Evolutionary conservation across 2,888 invertebrate species (phyloP), one percentile per base, ranked within the genome.

Genomic region (Nezara viridula): DNA sequence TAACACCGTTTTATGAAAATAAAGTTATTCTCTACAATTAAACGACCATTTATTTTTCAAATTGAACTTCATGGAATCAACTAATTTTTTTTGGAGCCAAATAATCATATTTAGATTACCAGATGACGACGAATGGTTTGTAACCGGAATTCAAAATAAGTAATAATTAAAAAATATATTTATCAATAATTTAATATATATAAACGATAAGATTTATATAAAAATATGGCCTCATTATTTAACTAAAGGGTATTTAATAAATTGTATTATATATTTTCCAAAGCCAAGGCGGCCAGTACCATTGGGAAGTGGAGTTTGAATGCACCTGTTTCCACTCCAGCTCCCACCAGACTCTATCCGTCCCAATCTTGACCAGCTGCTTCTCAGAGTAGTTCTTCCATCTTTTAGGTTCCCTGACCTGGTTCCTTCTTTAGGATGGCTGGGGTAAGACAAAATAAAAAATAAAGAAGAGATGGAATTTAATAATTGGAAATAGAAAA

Each of bases 331-430:
- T 73, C 66, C 66, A 73, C 19, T 37, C 21, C 32, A 19, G 32
- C 37, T 37, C 66, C 66, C 66, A 73, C 32, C 66, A 73, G 66
- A 73, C 66, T 73, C 60, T 14, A 12, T 16, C 66, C 66, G 32
- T 32, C 32, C 66, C 66, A 73, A 73, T 73, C 66, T 73, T 73
- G 66, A 73, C 66, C 66, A 73, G 66, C 66, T 73, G 66, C 66
- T 73, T 73, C 66, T 32, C 32, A 7, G 32, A 73, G 37, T 32
- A 73, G 66, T 73, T 73, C 66, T 37, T 73, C 66, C 66, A 37
- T 73, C 66, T 73, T 73, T 73, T 73, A 73, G 66, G 12, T 21
- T 37, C 66, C 21, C 66, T 73, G 66, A 73, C 66, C 66, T 37
- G 60, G 60, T 73, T 73, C 66, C 37, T 19, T 73, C 37, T 73